These are phyloP conservation scores for Acanthiza pusilla DNA, from an alignment of 2,797 vertebrate genomes.

Conservation along the genomic window DNA sequence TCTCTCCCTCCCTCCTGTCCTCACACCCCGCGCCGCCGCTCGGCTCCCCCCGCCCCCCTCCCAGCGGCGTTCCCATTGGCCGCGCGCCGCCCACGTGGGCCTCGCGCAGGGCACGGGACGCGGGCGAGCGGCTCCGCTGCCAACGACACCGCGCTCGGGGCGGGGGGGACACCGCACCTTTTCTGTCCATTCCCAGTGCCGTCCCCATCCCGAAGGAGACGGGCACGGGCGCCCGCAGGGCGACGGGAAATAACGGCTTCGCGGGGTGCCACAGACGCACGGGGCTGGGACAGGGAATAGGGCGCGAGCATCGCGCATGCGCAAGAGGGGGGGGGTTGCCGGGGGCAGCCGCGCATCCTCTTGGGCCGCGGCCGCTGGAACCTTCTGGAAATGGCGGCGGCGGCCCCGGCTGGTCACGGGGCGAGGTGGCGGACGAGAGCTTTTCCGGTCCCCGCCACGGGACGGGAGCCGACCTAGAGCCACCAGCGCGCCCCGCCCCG, in stretches of 20 bases:
- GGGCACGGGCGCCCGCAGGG: neutral
- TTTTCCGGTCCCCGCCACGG: no score
- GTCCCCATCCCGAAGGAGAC: neutral
- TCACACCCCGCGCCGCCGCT: slow-evolving; percentile 30
- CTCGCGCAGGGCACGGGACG: neutral
- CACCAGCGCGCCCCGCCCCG: accelerated
- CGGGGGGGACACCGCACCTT: no score
- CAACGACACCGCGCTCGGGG: neutral
- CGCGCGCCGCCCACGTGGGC: slow-evolving; percentile 53
- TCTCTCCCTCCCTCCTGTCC: neutral
- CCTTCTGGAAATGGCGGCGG: slow-evolving; percentile 68
- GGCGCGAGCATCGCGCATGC: neutral
- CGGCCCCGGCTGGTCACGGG: neutral
- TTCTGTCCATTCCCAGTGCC: neutral
- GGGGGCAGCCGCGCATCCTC: neutral
- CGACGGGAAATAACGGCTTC: neutral
- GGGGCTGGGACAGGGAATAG: neutral
- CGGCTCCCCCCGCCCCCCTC: neutral
- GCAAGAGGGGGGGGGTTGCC: neutral
- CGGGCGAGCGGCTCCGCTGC: neutral
- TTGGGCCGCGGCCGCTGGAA: slow-evolving; percentile 40
- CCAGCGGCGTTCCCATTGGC: slow-evolving; percentile 39
- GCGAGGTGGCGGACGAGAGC: neutral
- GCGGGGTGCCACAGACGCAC: neutral
- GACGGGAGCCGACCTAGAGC: neutral